Evolutionary conservation across 2,113 vertebrate species (phyloP).

Genomic region (Oriolus oriolus): DNA sequence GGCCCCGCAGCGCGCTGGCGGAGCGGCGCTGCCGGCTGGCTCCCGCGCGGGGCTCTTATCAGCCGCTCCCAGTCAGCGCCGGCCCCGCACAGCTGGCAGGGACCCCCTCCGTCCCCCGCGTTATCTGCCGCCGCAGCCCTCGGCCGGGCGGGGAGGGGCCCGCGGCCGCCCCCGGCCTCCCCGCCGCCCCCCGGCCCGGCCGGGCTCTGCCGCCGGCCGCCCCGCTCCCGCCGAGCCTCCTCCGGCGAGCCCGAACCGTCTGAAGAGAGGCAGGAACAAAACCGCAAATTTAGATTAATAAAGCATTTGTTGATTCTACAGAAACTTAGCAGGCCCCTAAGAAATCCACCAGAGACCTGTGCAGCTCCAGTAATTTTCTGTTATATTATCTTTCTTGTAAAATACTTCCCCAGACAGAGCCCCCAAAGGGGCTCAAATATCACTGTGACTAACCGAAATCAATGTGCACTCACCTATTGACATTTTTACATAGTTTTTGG

Average conservation of each 20-base stretch:
- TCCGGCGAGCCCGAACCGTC: constrained; percentile 72
- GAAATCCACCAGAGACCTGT: constrained; percentile 78
- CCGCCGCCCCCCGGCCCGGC: neutral
- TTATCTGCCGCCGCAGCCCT: constrained; percentile 91
- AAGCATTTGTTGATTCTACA: constrained; percentile 84
- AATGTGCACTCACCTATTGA: constrained; percentile 84
- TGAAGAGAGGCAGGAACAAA: constrained; percentile 78
- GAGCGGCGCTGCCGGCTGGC: constrained; percentile 65
- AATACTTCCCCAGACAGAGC: constrained; percentile 80
- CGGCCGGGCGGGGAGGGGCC: constrained; percentile 78
- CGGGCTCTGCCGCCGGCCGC: neutral
- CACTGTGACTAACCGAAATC: constrained; percentile 84
- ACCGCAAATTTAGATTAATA: constrained; percentile 84
- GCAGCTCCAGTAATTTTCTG: constrained; percentile 84
- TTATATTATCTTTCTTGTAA: constrained; percentile 84
- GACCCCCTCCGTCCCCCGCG: constrained; percentile 74
- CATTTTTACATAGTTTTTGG: constrained; percentile 87
- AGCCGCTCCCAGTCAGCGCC: constrained; percentile 84
- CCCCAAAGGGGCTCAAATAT: constrained; percentile 83
- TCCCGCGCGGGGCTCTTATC: constrained; percentile 87
- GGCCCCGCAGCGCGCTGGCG: constrained; percentile 77
- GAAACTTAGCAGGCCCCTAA: constrained; percentile 83
- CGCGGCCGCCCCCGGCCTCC: constrained; percentile 1
- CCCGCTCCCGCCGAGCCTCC: constrained; percentile 67
- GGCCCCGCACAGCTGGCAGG: constrained; percentile 82